phyloP scores from a whole-genome alignment of 2,888 invertebrate species.

The Rotaria magnacalcarata region DNA sequence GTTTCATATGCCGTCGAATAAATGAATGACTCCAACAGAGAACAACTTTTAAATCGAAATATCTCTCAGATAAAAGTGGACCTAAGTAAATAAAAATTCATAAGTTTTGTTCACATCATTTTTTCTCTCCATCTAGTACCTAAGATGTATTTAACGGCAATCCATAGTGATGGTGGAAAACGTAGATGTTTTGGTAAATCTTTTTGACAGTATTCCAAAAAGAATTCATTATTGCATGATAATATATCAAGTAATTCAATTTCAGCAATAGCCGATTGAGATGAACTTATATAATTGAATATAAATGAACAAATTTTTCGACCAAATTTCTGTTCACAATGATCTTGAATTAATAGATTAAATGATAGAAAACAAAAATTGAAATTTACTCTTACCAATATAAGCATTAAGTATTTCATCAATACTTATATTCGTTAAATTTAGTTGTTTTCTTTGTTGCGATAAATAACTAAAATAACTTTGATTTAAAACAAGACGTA shows the following conservation, averaged over 20 bases:
- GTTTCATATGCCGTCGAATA: constrained; percentile 48
- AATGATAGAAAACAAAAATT: too few species aligned
- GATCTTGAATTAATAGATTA: not conserved
- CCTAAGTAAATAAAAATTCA: constrained; percentile 47
- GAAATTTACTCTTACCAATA: not conserved
- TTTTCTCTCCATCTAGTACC: constrained; percentile 39
- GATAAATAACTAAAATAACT: not conserved
- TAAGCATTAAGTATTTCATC: constrained; percentile 28
- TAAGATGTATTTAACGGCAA: constrained; percentile 46
- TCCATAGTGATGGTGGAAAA: constrained; percentile 49
- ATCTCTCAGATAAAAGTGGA: constrained; percentile 47
- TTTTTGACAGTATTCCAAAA: constrained; percentile 44
- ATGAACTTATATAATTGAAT: constrained; percentile 46
- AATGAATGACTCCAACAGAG: constrained; percentile 49
- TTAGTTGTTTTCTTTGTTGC: not conserved
- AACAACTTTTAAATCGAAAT: constrained; percentile 49
- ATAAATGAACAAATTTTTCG: constrained; percentile 39
- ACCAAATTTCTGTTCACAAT: constrained; percentile 40
- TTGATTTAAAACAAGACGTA: not conserved
- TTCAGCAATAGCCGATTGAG: constrained; percentile 48
- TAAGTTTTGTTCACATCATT: not conserved
- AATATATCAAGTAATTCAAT: constrained; percentile 49
- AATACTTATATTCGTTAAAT: not conserved
- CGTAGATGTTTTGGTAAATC: constrained; percentile 47
- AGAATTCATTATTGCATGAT: constrained; percentile 49